These are phyloP conservation scores for Rhizomys pruinosus DNA, from an alignment of 2,113 vertebrate species.

Conservation along the genomic window DNA sequence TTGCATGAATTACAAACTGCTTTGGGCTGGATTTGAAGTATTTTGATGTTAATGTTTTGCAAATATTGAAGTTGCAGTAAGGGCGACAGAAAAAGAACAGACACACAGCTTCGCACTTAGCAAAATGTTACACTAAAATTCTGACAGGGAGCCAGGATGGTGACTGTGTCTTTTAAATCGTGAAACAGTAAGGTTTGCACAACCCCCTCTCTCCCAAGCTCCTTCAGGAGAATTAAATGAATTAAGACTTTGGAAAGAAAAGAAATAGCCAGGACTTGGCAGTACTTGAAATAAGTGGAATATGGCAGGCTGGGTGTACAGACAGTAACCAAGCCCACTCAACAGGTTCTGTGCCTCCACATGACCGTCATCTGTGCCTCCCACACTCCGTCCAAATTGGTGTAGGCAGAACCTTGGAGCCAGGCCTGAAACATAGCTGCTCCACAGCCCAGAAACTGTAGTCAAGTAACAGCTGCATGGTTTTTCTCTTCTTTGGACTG, in stretches of 20 bases:
- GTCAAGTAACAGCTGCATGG: neutral
- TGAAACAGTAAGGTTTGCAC: slow-evolving; percentile 25
- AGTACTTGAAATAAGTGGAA: slow-evolving; percentile 65
- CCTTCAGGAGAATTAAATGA: slow-evolving; percentile 73
- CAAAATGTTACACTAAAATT: slow-evolving; percentile 76
- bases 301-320: slow-evolving; percentile 58
- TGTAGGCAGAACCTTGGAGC: slow-evolving; percentile 83
- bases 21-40: slow-evolving; percentile 71
- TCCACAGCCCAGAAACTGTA: slow-evolving; percentile 52
- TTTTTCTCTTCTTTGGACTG: neutral
- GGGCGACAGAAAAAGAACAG: slow-evolving; percentile 83
- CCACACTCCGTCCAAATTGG: slow-evolving; percentile 43
- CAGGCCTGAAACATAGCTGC: slow-evolving; percentile 70
- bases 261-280: slow-evolving; percentile 60
- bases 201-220: slow-evolving; percentile 48
- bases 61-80: slow-evolving; percentile 77
- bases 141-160: slow-evolving; percentile 53
- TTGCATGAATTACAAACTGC: slow-evolving; percentile 60
- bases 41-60: slow-evolving; percentile 79
- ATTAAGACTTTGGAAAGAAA: slow-evolving; percentile 71
- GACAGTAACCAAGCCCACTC: slow-evolving; percentile 57
- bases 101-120: slow-evolving; percentile 56
- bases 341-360: slow-evolving; percentile 62
- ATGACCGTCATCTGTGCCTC: slow-evolving; percentile 80
- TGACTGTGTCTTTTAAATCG: slow-evolving; percentile 62